Conservation (phyloP, 2,888 invertebrate genomes). For the Allygus modestus region DNA sequence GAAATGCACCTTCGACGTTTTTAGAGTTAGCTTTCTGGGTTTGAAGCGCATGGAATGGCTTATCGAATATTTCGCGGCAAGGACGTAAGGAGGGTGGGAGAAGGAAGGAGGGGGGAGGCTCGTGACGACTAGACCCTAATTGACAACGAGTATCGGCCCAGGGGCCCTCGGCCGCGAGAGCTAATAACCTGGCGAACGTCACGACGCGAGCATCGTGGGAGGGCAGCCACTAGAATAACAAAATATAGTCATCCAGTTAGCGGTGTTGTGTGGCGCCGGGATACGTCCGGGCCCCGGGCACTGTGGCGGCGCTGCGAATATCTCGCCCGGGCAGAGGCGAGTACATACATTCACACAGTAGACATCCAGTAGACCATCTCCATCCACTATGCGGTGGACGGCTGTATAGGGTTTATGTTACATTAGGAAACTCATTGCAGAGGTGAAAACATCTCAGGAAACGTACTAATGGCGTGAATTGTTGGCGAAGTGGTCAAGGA, state of each 20-base stretch:
- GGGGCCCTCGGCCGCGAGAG: conserved; percentile 36
- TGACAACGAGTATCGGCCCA: conserved; percentile 54
- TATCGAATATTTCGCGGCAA: background rate
- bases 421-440: too few relatives aligned
- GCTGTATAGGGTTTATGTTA: too few relatives aligned
- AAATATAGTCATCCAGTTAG: conserved; percentile 57
- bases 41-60: background rate
- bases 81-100: background rate
- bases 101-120: background rate
- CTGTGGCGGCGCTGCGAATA: background rate
- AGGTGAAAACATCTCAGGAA: too few relatives aligned
- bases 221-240: conserved; percentile 52
- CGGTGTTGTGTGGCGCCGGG: conserved; percentile 40
- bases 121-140: conserved; percentile 52
- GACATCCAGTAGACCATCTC: too few relatives aligned
- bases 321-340: too few relatives aligned
- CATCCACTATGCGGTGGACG: too few relatives aligned
- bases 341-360: too few relatives aligned
- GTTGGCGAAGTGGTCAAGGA: too few relatives aligned
- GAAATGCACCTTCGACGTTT: too few relatives aligned
- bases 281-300: background rate
- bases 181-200: conserved; percentile 45
- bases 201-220: conserved; percentile 48
- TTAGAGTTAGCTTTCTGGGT: too few relatives aligned
- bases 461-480: too few relatives aligned